phyloP scores from a whole-genome alignment of 2,888 invertebrate species.

The Icerya purchasi region DNA sequence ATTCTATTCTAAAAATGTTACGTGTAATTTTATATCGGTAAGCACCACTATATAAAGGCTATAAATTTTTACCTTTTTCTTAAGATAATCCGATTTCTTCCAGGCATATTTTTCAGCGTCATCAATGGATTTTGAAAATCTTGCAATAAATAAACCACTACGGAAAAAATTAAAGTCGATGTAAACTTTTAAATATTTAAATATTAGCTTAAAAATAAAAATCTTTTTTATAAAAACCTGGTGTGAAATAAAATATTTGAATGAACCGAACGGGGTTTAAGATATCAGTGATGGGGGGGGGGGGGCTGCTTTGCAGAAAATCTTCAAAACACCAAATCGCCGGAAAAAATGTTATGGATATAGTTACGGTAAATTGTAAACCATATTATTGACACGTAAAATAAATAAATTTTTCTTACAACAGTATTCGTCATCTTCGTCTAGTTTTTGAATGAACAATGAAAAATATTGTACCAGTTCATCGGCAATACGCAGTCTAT shows the following conservation, averaged over 20 bases:
- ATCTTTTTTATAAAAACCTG: background rate
- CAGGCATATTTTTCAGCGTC: conserved; percentile 59
- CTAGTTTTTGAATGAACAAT: conserved; percentile 63
- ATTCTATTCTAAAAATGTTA: no score
- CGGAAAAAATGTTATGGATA: no score
- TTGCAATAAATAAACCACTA: conserved; percentile 69
- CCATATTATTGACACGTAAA: no score
- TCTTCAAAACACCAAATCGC: no score
- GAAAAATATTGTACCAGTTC: conserved; percentile 73
- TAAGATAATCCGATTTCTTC: conserved; percentile 54
- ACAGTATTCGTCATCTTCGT: conserved; percentile 43
- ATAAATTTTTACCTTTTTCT: conserved; percentile 56
- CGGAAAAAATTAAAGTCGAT: no score
- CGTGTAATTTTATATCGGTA: no score
- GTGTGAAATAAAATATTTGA: background rate
- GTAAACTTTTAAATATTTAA: no score
- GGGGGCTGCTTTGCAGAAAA: no score
- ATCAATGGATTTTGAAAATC: conserved; percentile 95
- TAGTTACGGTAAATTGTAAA: no score
- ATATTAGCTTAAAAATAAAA: background rate
- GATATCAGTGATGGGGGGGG: no score
- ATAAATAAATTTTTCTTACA: conserved; percentile 24
- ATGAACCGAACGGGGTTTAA: no score
- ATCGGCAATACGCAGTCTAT: conserved; percentile 54
- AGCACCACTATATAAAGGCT: no score